These are phyloP conservation scores for Sarotherodon lohbergeri DNA, from an alignment of 2,113 vertebrate species.

Conservation along the genomic window DNA sequence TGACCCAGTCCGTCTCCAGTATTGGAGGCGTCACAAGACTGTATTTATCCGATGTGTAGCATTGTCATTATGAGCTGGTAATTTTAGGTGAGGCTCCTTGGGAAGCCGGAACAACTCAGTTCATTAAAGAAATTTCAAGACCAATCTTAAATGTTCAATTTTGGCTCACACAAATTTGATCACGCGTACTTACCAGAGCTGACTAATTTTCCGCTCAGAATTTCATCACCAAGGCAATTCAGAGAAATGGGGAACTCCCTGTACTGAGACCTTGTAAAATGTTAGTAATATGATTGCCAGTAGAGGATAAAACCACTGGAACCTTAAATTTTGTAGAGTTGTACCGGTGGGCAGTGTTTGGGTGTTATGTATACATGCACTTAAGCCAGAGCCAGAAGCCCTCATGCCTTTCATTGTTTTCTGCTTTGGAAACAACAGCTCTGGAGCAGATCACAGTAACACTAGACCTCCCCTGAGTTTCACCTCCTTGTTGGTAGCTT, in stretches of 20 bases:
- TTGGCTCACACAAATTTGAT: neutral
- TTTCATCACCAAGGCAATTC: neutral
- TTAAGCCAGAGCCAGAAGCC: neutral
- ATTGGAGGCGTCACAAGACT: neutral
- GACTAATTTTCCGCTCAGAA: neutral
- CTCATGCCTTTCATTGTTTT: neutral
- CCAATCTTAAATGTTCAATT: neutral
- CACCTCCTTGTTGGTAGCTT: neutral
- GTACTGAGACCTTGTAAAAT: neutral
- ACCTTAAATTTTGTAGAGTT: neutral
- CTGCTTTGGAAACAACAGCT: neutral
- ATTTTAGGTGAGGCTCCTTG: neutral
- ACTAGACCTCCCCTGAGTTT: slow-evolving; percentile 27
- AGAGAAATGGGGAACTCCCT: neutral
- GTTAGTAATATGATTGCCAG: neutral
- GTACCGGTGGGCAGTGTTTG: neutral
- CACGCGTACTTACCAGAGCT: neutral
- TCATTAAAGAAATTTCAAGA: neutral
- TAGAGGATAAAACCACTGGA: neutral
- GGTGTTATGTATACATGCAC: neutral
- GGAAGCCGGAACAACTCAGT: neutral
- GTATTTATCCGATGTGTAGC: neutral
- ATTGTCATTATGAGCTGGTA: neutral
- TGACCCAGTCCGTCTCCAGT: neutral
- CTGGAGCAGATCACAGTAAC: slow-evolving; percentile 28